Conservation (phyloP, 2,113 vertebrate genomes). For the Pseudorhombus dupliciocellatus region DNA sequence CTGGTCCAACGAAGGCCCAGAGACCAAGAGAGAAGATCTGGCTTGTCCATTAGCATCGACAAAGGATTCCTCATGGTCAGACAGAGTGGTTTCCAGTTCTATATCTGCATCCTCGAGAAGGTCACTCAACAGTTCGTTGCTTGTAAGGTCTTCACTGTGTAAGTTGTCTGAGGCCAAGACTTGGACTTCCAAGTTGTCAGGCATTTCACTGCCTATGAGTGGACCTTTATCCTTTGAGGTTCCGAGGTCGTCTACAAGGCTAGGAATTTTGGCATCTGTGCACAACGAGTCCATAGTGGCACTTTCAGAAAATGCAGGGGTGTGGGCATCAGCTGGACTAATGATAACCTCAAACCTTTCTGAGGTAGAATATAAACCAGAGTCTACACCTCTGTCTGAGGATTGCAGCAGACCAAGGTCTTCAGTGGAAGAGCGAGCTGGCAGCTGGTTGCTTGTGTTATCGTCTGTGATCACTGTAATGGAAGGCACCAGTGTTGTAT, state of each 20-base stretch:
- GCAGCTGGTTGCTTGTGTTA: conserved; percentile 43
- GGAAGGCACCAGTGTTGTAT: conserved; percentile 76
- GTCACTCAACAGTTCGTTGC: conserved; percentile 72
- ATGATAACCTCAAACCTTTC: conserved; percentile 57
- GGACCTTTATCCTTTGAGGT: conserved; percentile 46
- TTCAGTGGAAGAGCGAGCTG: conserved; percentile 71
- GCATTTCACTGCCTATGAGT: conserved; percentile 63
- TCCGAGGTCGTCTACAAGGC: conserved; percentile 60
- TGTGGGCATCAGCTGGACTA: conserved; percentile 61
- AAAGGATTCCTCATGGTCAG: conserved; percentile 82
- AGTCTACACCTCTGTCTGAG: conserved; percentile 55
- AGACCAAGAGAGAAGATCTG: conserved; percentile 73
- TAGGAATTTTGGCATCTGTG: conserved; percentile 79
- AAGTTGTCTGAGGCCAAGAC: conserved; percentile 16
- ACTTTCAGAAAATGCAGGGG: conserved; percentile 47
- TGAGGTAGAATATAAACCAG: conserved; percentile 76
- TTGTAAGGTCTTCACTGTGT: conserved; percentile 72
- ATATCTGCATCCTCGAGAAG: conserved; percentile 73
- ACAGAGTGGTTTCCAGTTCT: conserved; percentile 67
- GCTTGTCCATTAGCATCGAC: conserved; percentile 61
- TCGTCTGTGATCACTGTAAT: conserved; percentile 74
- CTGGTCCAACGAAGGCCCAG: conserved; percentile 85
- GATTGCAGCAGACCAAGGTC: conserved; percentile 64
- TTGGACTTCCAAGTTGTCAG: conserved; percentile 49
- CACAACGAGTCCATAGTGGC: conserved; percentile 69